Evolutionary conservation across 2,888 invertebrate genomes (phyloP).

Genomic region (Polia nebulosa): DNA sequence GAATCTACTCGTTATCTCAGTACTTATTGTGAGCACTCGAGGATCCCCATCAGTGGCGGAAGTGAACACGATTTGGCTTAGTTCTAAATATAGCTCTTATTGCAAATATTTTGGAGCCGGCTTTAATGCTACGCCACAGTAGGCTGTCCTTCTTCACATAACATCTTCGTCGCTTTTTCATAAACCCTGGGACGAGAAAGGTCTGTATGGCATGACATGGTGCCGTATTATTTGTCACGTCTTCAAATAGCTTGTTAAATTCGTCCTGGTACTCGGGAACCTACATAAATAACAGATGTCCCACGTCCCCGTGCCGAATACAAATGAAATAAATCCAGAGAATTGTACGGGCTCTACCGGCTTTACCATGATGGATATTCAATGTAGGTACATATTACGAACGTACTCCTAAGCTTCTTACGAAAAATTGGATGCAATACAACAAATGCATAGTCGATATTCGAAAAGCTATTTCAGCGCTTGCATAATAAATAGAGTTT

Average conservation of each 20-base stretch:
- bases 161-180: not conserved
- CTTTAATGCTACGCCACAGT: not conserved
- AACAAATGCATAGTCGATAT: conserved; percentile 5
- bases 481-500: conserved; percentile 4
- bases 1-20: conserved; percentile 17
- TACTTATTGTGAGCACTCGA: not conserved
- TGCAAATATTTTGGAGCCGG: conserved; percentile 5
- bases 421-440: conserved; percentile 29
- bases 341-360: conserved; percentile 66
- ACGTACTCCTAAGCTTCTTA: conserved; percentile 41
- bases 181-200: conserved; percentile 6
- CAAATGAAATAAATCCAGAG: conserved; percentile 79
- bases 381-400: conserved; percentile 38
- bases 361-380: conserved; percentile 71
- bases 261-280: conserved; percentile 67
- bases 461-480: conserved; percentile 7
- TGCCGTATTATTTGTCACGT: conserved; percentile 52
- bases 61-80: not conserved
- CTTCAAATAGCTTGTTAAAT: conserved; percentile 68
- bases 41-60: conserved; percentile 6
- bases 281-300: conserved; percentile 75
- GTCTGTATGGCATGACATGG: not conserved
- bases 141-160: not conserved
- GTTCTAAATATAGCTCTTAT: not conserved
- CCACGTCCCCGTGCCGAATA: conserved; percentile 75